Base-by-base conservation (phyloP, 2,888 invertebrate genomes). In the Drosophila neoperkinsi region DNA sequence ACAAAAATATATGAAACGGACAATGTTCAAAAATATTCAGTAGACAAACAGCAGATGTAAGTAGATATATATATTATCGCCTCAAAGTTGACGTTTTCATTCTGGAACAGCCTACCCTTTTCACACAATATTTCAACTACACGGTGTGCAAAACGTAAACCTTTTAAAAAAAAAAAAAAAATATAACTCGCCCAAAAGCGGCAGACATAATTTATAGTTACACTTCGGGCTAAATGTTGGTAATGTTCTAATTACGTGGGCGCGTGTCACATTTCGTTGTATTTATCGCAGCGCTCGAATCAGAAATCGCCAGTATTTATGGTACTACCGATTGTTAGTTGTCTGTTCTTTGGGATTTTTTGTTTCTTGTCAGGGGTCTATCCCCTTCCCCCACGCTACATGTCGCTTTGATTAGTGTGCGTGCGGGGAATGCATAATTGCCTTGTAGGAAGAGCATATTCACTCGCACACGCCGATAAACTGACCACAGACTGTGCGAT, bases 181-280 rank as follows among this genome's bases (percentile, higher is more conserved):
- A 25, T 25, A 25, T 25, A 21, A 13, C 57, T 43, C 70, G 61
- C 53, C 64, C 62, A 74, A 74, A 70, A 51, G 60, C 59, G 50
- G 50, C 61, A 43, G 38, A 57, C 38, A 77, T 70, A 63, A 81
- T 84, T 77, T 80, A 77, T 78, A 43, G 78, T 68, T 69, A 63
- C 65, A 51, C 43, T 79, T 71, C 66, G 67, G 63, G 71, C 69
- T 84, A 87, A 89, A 74, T 79, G 83, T 74, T 74, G 77, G 81
- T 87, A 87, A 87, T 90, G 90, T 87, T 87, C 87, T 90, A 87
- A 87, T 90, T 87, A 90, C 80, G 89, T 88, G 89, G 88, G 88
- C 90, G 90, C 88, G 88, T 90, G 88, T 86, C 90, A 82, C 71
- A 74, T 77, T 77, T 76, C 43, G 62, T 53, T 18, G 31, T 61